Percentiles rank a stretch among this genome's conserved stretches.
Evolutionary conservation across 1,140 invertebrate genomes (phyloP).

Genomic region (Drosophila pandora): DNA sequence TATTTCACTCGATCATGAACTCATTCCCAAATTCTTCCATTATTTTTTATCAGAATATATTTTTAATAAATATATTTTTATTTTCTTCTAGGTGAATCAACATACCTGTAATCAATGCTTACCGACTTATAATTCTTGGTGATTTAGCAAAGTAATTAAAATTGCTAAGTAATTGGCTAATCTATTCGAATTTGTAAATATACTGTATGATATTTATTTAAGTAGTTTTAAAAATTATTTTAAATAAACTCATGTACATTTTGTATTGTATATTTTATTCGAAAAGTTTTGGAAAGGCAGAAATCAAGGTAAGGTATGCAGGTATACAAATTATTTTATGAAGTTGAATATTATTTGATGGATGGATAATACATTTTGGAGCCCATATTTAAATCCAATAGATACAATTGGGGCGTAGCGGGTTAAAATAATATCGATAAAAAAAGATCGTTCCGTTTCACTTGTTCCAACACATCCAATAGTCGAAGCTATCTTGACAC

Average conservation of each 20-base stretch:
- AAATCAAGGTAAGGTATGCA: background rate
- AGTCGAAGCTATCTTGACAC: background rate
- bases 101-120: constrained; percentile 74
- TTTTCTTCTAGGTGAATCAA: constrained; percentile 70
- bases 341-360: too few relatives aligned
- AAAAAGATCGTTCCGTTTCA: background rate
- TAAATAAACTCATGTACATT: constrained; percentile 66
- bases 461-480: background rate
- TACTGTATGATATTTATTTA: constrained; percentile 71
- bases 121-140: constrained; percentile 70
- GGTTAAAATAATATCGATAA: too few relatives aligned
- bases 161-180: constrained; percentile 71
- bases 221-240: constrained; percentile 67
- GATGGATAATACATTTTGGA: background rate
- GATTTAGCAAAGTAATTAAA: constrained; percentile 69
- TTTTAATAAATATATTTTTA: constrained; percentile 9
- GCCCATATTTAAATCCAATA: too few relatives aligned
- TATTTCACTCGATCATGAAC: background rate
- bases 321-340: too few relatives aligned
- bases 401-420: too few relatives aligned
- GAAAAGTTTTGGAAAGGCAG: background rate
- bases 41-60: too few relatives aligned
- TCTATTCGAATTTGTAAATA: constrained; percentile 75
- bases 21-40: background rate
- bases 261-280: constrained; percentile 49